A percentile compares a stretch with the other conserved stretches of the same genome.
These are phyloP conservation scores for Propithecus perrieri DNA, from an alignment of 2,797 vertebrate genomes.

Conservation along the genomic window DNA sequence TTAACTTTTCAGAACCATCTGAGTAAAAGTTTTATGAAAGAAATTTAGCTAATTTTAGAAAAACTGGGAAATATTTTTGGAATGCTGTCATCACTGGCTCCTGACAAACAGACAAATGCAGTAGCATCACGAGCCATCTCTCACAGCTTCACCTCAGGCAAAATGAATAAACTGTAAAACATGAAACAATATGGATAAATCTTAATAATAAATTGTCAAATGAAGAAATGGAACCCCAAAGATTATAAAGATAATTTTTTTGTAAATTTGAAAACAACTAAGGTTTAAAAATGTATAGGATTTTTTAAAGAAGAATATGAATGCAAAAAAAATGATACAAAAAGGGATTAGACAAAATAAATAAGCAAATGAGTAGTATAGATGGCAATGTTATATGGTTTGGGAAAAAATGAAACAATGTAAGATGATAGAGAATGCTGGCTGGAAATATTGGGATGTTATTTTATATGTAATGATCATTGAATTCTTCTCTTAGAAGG, in stretches of 20 bases:
- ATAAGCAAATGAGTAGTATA: neutral
- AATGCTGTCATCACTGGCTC: neutral
- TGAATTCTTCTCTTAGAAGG: neutral
- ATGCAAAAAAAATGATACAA: neutral
- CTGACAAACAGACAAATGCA: neutral
- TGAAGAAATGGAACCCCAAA: neutral
- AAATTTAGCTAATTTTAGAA: constrained; percentile 25
- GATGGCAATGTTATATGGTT: neutral
- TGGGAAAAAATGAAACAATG: neutral
- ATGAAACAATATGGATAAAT: neutral
- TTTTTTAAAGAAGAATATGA: neutral
- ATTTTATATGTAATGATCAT: neutral
- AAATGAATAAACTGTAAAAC: neutral
- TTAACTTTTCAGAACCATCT: neutral
- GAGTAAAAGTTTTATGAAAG: neutral
- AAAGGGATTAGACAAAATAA: neutral
- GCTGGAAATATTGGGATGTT: neutral
- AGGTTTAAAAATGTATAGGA: neutral
- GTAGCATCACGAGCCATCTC: neutral
- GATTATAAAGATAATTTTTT: neutral
- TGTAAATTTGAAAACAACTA: neutral
- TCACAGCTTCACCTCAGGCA: neutral
- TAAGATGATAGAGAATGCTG: neutral
- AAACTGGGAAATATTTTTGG: neutral
- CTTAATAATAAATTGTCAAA: neutral